Base-by-base conservation (phyloP, 2,888 invertebrate genomes). In the Coecobrya sp. region DNA sequence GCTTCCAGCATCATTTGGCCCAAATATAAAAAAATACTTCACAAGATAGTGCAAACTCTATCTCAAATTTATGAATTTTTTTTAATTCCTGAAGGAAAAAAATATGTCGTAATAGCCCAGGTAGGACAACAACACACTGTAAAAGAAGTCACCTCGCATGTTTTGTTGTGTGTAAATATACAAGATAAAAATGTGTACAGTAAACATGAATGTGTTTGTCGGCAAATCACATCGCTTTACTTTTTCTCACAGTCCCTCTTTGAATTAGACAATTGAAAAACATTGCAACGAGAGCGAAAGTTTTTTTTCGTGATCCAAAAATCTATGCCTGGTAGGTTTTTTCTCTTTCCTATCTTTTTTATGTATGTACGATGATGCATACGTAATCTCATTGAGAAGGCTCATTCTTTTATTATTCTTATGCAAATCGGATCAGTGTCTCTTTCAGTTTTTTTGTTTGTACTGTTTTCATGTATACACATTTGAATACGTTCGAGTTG, bases 361-460 rank as follows among this genome's bases (percentile, higher is more conserved):
- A 25, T 84, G 52, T 27, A 36, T 30, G 30, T 25, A 84, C 45
- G 27, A 42, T 36, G 70, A 86, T 86, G 90, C 70, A 86, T 90
- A 90, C 85, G 85, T 90, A 90, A 90, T 90, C 90, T 90, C 90
- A 90, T 90, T 90, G 90, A 90, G 85, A 89, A 62, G 59, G 55
- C 84, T 89, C 88, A 30, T 82, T 89, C 88, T 30, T 82, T 89
- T 70, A 82, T 79, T 92, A 92, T 92, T 92, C 88, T 92, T 88
- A 92, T 92, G 92, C 85, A 89, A 92, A 92, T 92, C 88, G 62
- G 92, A 92, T 89, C 88, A 89, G 92, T 88, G 88, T 84, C 88
- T 88, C 76, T 84, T 68, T 91, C 5, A 36, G 16, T 86, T 84
- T 88, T 88, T 81, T 82, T 55, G 36, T 68, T 16, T 25, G 49